Percentiles rank a stretch among this genome's conserved stretches.
Conservation (phyloP, 2,797 vertebrate genomes). For the Podargus strigoides region DNA sequence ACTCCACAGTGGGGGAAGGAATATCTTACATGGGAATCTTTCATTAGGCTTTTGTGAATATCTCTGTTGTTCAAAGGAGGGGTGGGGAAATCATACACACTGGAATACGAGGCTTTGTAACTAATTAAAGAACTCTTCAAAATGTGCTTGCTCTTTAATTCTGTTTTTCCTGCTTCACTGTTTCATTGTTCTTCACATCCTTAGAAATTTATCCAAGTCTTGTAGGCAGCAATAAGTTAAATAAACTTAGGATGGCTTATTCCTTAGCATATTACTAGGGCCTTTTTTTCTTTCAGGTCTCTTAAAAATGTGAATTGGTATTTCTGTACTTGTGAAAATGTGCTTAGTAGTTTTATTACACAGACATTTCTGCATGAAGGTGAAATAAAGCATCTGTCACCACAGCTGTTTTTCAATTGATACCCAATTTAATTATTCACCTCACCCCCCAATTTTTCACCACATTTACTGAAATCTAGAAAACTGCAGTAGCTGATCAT, state of each 20-base stretch:
- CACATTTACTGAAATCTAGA: neutral
- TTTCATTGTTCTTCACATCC: neutral
- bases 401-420: neutral
- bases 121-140: slow-evolving; percentile 24
- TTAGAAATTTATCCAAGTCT: neutral
- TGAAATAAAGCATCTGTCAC: neutral
- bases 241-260: neutral
- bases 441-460: neutral
- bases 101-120: neutral
- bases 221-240: neutral
- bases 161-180: neutral
- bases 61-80: neutral
- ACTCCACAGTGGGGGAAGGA: neutral
- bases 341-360: neutral
- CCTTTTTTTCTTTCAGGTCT: neutral
- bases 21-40: neutral
- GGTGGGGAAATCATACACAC: neutral
- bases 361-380: neutral
- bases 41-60: neutral
- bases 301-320: neutral
- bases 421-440: neutral
- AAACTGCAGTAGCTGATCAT: neutral
- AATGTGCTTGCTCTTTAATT: neutral
- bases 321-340: neutral
- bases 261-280: neutral